Evolutionary conservation across 2,113 vertebrate genomes (phyloP), one percentile per base, ranked within the genome.

Genomic region (Centropristis striata): DNA sequence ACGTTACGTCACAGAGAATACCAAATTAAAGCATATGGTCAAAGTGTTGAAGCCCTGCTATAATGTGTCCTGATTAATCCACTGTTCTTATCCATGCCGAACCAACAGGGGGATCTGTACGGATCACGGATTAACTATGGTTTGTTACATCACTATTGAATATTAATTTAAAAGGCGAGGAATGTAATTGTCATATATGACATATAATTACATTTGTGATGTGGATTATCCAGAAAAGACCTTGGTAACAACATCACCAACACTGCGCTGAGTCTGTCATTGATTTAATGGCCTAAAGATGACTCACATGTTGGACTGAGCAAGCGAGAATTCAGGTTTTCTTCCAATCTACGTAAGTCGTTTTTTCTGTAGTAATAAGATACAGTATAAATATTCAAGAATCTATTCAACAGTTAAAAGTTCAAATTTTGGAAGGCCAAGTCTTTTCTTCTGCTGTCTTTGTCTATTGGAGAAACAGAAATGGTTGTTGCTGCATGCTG

Each of bases 361-460:
- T 12, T 46, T 44, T 39, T 59, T 23, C 46, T 72, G 32, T 16
- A 37, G 42, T 37, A 80, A 73, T 59, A 66, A 12, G 51, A 71
- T 41, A 50, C 20, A 41, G 20, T 36, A 36, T 44, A 42, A 42
- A 66, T 68, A 60, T 54, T 75, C 4, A 36, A 47, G 5, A 37
- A 54, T 39, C 63, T 49, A 25, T 59, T 74, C 13, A 50, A 15
- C 44, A 55, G 36, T 75, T 63, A 2, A 21, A 63, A 65, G 39
- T 6, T 39, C 10, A 42, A 21, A 23, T 10, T 77, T 63, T 28
- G 14, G 63, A 39, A 61, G 16, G 16, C 25, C 5, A 63, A 32
- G 37, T 64, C 53, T 15, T 39, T 60, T 41, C 13, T 54, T 75
- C 32, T 71, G 25, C 55, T 54, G 27, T 47, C 23, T 32, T 21